Evolutionary conservation across 2,888 invertebrate species (phyloP).

Genomic region (Platerodrilus igneus): DNA sequence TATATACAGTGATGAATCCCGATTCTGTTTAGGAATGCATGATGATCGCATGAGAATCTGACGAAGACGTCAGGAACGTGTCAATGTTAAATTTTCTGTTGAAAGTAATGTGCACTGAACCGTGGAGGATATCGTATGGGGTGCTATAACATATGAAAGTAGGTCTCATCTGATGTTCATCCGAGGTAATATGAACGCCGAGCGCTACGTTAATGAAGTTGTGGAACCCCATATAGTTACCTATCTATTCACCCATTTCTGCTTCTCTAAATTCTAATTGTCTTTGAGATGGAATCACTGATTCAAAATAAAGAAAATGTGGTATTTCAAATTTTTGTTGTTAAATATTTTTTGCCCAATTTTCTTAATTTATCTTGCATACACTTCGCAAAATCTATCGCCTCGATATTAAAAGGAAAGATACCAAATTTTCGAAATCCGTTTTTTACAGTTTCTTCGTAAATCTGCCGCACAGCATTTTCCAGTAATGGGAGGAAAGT

Average conservation of each 20-base stretch:
- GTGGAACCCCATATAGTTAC: slow-evolving; percentile 1
- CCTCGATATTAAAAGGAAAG: slow-evolving; percentile 22
- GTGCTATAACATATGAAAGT: too few species aligned
- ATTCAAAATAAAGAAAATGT: slow-evolving; percentile 26
- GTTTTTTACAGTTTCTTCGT: slow-evolving; percentile 11
- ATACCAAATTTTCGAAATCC: slow-evolving; percentile 23
- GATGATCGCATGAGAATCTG: too few species aligned
- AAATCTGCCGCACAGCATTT: background rate
- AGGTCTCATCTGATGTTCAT: too few species aligned
- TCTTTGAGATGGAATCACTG: slow-evolving; percentile 12
- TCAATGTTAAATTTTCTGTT: too few species aligned
- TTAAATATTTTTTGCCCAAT: slow-evolving; percentile 8
- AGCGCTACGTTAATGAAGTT: too few species aligned
- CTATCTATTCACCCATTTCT: slow-evolving; percentile 5
- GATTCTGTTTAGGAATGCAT: too few species aligned
- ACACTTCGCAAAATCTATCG: slow-evolving; percentile 20
- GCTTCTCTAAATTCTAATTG: slow-evolving; percentile 7
- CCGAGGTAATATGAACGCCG: too few species aligned
- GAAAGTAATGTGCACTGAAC: too few species aligned
- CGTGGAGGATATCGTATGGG: too few species aligned
- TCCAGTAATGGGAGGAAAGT: slow-evolving; percentile 7
- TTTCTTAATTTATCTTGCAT: slow-evolving; percentile 15
- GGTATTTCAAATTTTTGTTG: slow-evolving; percentile 21
- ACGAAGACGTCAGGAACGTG: too few species aligned
- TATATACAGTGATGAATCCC: too few species aligned